Evolutionary conservation across 2,797 vertebrate species (phyloP).

Genomic region (Allobates femoralis): DNA sequence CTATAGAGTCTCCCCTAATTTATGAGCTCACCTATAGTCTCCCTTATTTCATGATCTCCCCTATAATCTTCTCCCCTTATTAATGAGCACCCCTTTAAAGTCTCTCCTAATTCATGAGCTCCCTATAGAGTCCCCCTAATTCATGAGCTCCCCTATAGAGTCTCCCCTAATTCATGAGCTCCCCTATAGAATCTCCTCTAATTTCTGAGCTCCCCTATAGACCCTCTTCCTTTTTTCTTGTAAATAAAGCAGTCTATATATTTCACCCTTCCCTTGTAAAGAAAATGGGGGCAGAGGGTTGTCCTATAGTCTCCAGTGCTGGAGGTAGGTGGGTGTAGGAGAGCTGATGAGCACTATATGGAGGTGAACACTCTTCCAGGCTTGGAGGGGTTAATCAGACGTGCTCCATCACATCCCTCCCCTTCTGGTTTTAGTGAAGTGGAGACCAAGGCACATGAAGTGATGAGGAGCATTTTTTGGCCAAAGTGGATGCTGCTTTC

Average conservation of each 20-base stretch:
- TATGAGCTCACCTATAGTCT: not conserved
- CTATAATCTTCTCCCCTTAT: not conserved
- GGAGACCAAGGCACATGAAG: conserved; percentile 56
- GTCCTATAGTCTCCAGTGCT: conserved; percentile 7
- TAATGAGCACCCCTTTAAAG: no score
- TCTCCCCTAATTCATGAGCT: no score
- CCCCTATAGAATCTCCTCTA: no score
- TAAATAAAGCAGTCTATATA: conserved; percentile 46
- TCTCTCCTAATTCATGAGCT: no score
- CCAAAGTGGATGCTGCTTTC: conserved; percentile 50
- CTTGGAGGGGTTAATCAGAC: conserved; percentile 52
- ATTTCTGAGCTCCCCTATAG: conserved; percentile 5
- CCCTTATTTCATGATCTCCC: no score
- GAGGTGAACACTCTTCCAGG: not conserved
- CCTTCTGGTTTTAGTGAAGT: conserved; percentile 51
- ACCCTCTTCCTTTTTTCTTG: conserved; percentile 28
- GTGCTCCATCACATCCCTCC: conserved; percentile 46
- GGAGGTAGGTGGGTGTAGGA: conserved; percentile 31
- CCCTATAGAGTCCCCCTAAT: not conserved
- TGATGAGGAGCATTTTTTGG: conserved; percentile 55
- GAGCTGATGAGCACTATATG: not conserved
- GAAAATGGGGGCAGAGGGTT: not conserved
- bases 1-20: no score
- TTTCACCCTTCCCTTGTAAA: not conserved
- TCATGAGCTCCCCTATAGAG: not conserved